These are phyloP conservation scores for Vanessa tameamea DNA, from an alignment of 1,140 invertebrate genomes.

Conservation along the genomic window DNA sequence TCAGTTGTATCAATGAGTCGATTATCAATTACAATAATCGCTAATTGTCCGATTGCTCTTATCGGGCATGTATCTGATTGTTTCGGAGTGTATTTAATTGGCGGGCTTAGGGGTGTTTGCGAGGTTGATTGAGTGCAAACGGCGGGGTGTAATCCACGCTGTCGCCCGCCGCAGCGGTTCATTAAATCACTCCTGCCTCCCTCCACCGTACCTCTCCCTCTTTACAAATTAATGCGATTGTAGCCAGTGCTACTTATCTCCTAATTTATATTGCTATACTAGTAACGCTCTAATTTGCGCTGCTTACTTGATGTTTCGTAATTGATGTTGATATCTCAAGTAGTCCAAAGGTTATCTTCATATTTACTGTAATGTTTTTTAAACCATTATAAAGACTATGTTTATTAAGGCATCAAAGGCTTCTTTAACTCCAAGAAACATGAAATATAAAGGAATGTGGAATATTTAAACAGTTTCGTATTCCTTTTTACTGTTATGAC, in stretches of 20 bases:
- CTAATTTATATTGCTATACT: slow-evolving; percentile 35
- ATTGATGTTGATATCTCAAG: slow-evolving; percentile 6
- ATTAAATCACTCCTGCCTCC: slow-evolving; percentile 67
- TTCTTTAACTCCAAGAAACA: too few species aligned
- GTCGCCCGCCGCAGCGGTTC: slow-evolving; percentile 74
- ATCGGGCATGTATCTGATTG: slow-evolving; percentile 72
- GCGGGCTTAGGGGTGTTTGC: slow-evolving; percentile 75
- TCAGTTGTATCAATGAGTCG: background rate
- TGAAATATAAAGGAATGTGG: background rate
- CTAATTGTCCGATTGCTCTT: slow-evolving; percentile 69
- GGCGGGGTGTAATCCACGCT: slow-evolving; percentile 74
- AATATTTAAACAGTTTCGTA: background rate
- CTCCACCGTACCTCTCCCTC: slow-evolving; percentile 52
- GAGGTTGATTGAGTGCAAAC: slow-evolving; percentile 79
- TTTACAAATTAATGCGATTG: slow-evolving; percentile 77
- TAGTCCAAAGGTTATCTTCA: too few species aligned
- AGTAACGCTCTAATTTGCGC: slow-evolving; percentile 9
- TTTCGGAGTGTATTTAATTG: slow-evolving; percentile 79
- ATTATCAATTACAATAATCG: slow-evolving; percentile 48
- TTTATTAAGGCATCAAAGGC: too few species aligned
- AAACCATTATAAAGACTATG: too few species aligned
- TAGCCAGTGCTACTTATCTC: slow-evolving; percentile 57
- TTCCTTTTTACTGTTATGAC: background rate
- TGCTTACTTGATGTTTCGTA: slow-evolving; percentile 1
- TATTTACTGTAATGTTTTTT: too few species aligned